A percentile compares a stretch with the other conserved stretches of the same genome.
These are phyloP conservation scores for Tychaedon coryphoeus DNA, from an alignment of 2,113 vertebrate genomes.

Conservation along the genomic window DNA sequence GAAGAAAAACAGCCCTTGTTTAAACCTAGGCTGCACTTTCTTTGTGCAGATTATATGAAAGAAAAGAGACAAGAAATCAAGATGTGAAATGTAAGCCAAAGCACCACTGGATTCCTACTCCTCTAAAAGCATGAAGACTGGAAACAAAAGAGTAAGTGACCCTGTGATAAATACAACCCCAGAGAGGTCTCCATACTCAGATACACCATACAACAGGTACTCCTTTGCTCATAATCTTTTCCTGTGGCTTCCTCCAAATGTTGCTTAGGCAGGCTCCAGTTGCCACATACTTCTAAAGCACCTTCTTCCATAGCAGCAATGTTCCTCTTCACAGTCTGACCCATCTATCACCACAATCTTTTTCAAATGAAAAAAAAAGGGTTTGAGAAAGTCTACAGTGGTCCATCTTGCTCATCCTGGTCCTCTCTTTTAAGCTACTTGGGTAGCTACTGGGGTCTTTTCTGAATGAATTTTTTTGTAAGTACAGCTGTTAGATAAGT, in stretches of 20 bases:
- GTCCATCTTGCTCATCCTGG: not conserved
- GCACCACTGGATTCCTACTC: not conserved
- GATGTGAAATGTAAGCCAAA: not conserved
- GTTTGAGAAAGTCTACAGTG: not conserved
- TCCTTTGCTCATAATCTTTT: not conserved
- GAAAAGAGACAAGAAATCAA: not conserved
- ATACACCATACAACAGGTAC: not conserved
- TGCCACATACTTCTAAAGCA: not conserved
- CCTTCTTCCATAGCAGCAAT: not conserved
- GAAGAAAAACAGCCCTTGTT: not conserved
- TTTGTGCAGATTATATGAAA: not conserved
- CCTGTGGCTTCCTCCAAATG: not conserved
- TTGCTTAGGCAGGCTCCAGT: not conserved
- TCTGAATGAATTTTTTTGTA: not conserved
- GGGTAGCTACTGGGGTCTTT: not conserved
- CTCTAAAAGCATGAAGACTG: not conserved
- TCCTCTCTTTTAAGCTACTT: not conserved
- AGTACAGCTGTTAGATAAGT: not conserved
- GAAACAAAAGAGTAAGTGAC: not conserved
- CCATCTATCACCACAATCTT: not conserved
- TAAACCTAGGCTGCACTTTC: not conserved
- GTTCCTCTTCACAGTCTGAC: not conserved
- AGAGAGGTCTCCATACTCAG: not conserved
- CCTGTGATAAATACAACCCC: not conserved
- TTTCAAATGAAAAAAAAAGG: not conserved